These are phyloP conservation scores for Hydrozoanthus gracilis DNA, from an alignment of 92 coral and sea anemone species.

Conservation along the genomic window DNA sequence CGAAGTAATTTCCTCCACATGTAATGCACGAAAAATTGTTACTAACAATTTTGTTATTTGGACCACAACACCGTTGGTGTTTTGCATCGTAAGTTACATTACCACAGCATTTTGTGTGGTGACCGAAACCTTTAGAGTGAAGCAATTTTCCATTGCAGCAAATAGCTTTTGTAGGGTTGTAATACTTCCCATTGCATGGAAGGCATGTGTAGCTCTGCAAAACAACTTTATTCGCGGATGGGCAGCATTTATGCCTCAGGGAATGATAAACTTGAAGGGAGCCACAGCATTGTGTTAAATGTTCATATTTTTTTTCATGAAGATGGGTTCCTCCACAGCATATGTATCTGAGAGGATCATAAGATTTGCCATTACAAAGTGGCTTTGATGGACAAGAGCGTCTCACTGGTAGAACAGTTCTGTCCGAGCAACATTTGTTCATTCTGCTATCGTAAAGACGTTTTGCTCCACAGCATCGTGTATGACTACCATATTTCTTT, in stretches of 20 bases:
- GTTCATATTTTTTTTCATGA: conserved; percentile 10
- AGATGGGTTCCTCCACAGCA: conserved; percentile 25
- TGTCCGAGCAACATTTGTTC: conserved; percentile 23
- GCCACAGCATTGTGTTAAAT: conserved; percentile 36
- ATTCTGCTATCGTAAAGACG: conserved; percentile 15
- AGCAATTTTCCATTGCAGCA: conserved; percentile 34
- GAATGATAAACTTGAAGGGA: conserved; percentile 14
- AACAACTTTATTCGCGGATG: background rate
- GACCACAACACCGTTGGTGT: conserved; percentile 20
- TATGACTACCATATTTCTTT: conserved; percentile 7
- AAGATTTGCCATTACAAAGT: conserved; percentile 19
- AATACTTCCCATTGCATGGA: conserved; percentile 18
- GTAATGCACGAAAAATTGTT: conserved; percentile 17
- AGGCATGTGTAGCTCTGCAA: conserved; percentile 14
- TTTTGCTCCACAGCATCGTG: conserved; percentile 22
- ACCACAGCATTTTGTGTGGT: conserved; percentile 27
- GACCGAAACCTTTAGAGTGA: background rate
- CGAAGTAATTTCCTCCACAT: conserved; percentile 29
- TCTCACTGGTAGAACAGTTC: conserved; percentile 7
- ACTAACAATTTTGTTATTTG: conserved; percentile 11
- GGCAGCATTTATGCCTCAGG: conserved; percentile 15
- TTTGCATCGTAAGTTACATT: background rate
- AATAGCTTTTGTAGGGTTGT: conserved; percentile 18
- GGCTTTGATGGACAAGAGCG: conserved; percentile 12
- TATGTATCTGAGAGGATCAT: conserved; percentile 18